Base-by-base conservation (phyloP, 2,113 vertebrate species). In the Coregonus clupeaformis region DNA sequence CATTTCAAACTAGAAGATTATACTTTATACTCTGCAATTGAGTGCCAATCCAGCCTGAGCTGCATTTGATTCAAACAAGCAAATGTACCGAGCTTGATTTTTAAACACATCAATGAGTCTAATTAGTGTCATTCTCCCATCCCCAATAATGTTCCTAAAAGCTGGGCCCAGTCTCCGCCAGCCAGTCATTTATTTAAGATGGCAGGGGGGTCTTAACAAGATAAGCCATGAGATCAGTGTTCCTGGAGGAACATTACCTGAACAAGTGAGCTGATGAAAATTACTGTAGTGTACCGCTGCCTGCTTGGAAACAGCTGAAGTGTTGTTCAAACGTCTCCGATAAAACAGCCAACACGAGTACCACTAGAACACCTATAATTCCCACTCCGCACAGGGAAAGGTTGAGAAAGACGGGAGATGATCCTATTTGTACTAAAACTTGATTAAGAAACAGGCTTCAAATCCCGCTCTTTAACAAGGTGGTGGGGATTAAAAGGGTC, bases 231-330 rank as follows among this genome's bases (percentile, higher is more conserved):
- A 86, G 89, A 90, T 87, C 85, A 87, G 81, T 24, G 6, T 77
- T 84, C 84, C 78, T 77, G 82, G 77, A 80, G 84, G 75, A 87
- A 82, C 81, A 63, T 69, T 72, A 87, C 81, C 87, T 88, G 84
- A 89, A 90, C 89, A 90, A 90, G 85, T 79, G 85, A 16, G 80
- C 78, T 90, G 86, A 90, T 90, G 89, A 87, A 89, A 84, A 89
- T 42, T 9, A 42, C 6, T 68, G 62, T 25, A 64, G 62, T 27
- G 24, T 11, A 7, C 11, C n/a, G 3, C 62, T 16, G 62, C 62
- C 25, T 64, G 24, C 62, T 29, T 64, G 62, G 62, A 29, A 29
- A 68, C 32, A 68, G 13, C 69, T 45, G 32, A 27, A 52, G 69
- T 70, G 69, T 30, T 70, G 47, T 70, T 29, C 36, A 49, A 20